Base-by-base conservation (phyloP, 2,888 invertebrate genomes). In the Epinotia brunnichana region DNA sequence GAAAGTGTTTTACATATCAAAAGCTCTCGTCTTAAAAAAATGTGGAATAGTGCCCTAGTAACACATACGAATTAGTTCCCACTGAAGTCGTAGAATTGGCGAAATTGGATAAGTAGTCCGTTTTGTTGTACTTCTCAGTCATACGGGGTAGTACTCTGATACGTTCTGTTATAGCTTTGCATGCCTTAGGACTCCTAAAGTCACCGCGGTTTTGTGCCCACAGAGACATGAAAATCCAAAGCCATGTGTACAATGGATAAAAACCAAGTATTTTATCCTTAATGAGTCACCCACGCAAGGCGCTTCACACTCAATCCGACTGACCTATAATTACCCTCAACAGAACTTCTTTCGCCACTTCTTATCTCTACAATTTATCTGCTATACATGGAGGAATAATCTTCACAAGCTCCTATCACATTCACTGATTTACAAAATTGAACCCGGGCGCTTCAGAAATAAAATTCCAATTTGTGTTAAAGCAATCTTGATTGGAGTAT, bases 361-460 rank as follows among this genome's bases (percentile, higher is more conserved):
- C 73, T 75, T 77, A 77, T 77, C 77, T 74, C 17, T 44, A 74
- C 76, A 75, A 74, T 77, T 77, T 74, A 77, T 77, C 77, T 74
- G 39, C 69, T 72, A 71, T 63, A 44, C 21, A 76, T 71, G 69
- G 59, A 17, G 15, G 35, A 54, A 64, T 35, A 53, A 19, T n/a
- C n/a, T 39, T 41, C 21, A 15, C 39, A 54, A 41, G 5, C 17
- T 64, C 64, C 48, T 44, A 11, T 1, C 9, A n/a, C 9, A 21
- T 10, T 2, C 1, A 10, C 5, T 0, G 2, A 19, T 54, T 19
- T 15, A 35, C 7, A 19, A 64, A 54, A 19, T n/a, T 24, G 3
- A 39, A 53, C 21, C 19, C 17, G 39, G 39, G 13, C 3, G 1
- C 19, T 3, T 39, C 19, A 2, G 13, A 2, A 3, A 1, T 9